These are phyloP conservation scores for Isaurus tuberculatus DNA, from an alignment of 92 coral and sea anemone genomes.

Conservation along the genomic window DNA sequence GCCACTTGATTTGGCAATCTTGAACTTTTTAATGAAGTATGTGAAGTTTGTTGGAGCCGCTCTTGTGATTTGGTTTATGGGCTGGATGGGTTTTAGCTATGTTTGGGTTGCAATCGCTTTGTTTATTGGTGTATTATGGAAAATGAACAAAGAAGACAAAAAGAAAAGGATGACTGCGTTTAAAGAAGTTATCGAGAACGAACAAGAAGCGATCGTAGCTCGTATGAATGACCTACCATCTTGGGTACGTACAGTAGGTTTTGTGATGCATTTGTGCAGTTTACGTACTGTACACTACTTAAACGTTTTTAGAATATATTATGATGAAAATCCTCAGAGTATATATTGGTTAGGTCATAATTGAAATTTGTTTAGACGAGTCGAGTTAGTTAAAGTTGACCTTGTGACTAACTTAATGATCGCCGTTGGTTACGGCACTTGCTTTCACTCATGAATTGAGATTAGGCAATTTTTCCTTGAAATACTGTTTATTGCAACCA, in stretches of 20 bases:
- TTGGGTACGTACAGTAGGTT: constrained; percentile 77
- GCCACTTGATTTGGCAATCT: constrained; percentile 73
- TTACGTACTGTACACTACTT: neutral
- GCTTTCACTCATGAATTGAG: too few species aligned
- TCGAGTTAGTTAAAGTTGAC: neutral
- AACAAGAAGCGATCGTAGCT: constrained; percentile 77
- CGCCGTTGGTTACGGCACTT: too few species aligned
- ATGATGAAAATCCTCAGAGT: neutral
- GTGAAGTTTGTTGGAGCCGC: constrained; percentile 94
- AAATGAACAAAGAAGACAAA: constrained; percentile 84
- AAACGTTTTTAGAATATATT: neutral
- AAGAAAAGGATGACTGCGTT: constrained; percentile 72
- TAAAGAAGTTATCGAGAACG: constrained; percentile 71
- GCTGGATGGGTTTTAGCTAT: constrained; percentile 91
- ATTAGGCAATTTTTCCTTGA: too few species aligned
- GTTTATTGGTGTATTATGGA: constrained; percentile 83
- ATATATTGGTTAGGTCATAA: neutral
- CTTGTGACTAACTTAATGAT: too few species aligned
- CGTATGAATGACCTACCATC: constrained; percentile 94
- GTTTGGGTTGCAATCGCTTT: constrained; percentile 89
- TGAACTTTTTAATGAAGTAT: constrained; percentile 87
- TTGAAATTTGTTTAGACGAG: neutral
- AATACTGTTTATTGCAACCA: too few species aligned
- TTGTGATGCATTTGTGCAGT: constrained; percentile 15
- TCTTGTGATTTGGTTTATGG: constrained; percentile 92